Conservation (phyloP, 2,888 invertebrate species). For the Kryphioiulus occultus region DNA sequence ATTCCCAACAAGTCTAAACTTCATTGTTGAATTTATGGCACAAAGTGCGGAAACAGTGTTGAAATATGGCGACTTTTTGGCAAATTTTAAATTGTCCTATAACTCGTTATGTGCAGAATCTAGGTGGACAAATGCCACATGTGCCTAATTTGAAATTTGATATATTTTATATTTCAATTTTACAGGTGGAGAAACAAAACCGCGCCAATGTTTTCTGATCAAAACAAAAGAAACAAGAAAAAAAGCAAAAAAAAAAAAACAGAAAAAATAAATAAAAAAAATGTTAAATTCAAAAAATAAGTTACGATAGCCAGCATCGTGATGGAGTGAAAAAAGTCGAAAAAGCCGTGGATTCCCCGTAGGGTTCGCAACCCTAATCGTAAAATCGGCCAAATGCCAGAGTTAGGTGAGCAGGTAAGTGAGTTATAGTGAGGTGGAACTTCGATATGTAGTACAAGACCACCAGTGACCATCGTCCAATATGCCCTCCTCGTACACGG, state of each 20-base stretch:
- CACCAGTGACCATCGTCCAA: background rate
- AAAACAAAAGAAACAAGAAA: background rate
- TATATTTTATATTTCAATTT: background rate
- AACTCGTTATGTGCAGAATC: too few relatives aligned
- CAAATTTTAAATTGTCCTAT: too few relatives aligned
- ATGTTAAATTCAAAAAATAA: constrained; percentile 17
- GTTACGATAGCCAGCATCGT: background rate
- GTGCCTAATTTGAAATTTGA: background rate
- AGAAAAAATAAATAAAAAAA: background rate
- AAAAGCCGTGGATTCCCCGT: constrained; percentile 45
- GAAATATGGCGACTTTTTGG: too few relatives aligned
- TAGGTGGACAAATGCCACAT: too few relatives aligned
- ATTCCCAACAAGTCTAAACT: too few relatives aligned
- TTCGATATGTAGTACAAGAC: constrained; percentile 3
- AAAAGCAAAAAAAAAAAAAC: background rate
- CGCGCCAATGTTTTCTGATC: background rate
- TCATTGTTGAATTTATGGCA: too few relatives aligned
- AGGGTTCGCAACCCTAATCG: constrained; percentile 44
- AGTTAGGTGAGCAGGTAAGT: constrained; percentile 47
- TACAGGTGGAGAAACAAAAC: background rate
- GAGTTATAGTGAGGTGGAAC: constrained; percentile 40
- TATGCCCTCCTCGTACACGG: background rate
- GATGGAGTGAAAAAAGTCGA: background rate
- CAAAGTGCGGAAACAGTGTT: too few relatives aligned
- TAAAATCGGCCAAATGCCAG: constrained; percentile 45